These are phyloP conservation scores for Anodontia alba DNA, from an alignment of 2,888 invertebrate species.

Conservation along the genomic window DNA sequence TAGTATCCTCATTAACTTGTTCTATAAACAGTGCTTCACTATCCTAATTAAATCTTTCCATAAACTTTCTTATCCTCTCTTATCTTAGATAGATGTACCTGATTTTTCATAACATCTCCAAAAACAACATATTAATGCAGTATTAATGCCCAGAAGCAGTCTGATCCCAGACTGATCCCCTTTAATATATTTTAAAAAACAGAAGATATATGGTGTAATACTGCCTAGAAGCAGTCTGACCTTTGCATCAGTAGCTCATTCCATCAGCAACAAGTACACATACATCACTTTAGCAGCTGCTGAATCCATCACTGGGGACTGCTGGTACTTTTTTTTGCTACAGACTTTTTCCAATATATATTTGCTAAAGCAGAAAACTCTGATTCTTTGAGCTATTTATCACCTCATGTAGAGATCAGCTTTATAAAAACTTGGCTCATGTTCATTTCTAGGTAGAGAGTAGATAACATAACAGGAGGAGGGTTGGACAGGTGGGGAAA, in stretches of 20 bases:
- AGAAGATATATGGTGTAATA: not conserved
- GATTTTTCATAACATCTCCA: not conserved
- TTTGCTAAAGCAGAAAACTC: too few relatives aligned
- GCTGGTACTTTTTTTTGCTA: not conserved
- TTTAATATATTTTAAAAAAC: not conserved
- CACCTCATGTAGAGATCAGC: too few relatives aligned
- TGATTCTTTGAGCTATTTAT: too few relatives aligned
- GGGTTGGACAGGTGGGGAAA: not conserved
- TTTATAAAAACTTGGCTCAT: not conserved
- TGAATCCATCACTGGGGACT: not conserved
- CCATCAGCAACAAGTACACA: constrained; percentile 7
- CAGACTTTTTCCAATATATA: not conserved
- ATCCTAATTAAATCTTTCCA: constrained; percentile 2
- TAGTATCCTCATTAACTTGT: not conserved
- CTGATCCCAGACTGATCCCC: not conserved
- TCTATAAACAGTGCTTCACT: not conserved
- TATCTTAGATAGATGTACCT: not conserved
- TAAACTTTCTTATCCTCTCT: not conserved
- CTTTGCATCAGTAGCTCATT: not conserved
- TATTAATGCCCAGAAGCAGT: constrained; percentile 6
- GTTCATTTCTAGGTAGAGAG: not conserved
- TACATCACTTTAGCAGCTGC: constrained; percentile 11
- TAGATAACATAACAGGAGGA: not conserved
- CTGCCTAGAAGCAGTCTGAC: constrained; percentile 18
- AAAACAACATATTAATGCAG: not conserved